Conservation (phyloP, 2,888 invertebrate species). For the Tenthredo livida region DNA sequence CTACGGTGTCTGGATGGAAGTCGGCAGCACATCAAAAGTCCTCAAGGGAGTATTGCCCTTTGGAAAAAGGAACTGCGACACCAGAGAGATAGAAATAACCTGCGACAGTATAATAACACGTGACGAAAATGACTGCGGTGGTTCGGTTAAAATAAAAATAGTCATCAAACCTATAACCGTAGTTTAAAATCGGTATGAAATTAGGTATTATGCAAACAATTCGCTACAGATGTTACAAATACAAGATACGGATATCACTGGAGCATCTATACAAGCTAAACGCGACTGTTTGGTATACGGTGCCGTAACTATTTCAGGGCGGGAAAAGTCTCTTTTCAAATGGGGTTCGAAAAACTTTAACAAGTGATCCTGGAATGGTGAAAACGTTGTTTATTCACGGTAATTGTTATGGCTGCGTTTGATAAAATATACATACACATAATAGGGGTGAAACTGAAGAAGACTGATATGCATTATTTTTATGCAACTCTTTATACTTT, state of each 20-base stretch:
- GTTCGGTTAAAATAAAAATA: conserved; percentile 60
- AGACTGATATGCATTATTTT: too few relatives aligned
- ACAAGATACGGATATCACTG: neutral
- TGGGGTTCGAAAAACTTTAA: too few relatives aligned
- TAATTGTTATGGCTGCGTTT: too few relatives aligned
- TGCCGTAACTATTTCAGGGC: neutral
- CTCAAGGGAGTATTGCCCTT: conserved; percentile 58
- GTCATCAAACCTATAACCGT: conserved; percentile 53
- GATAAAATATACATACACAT: too few relatives aligned
- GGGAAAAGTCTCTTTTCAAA: neutral
- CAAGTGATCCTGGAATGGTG: too few relatives aligned
- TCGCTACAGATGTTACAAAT: neutral
- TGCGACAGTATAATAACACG: conserved; percentile 48
- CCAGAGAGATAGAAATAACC: conserved; percentile 56
- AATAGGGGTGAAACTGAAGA: too few relatives aligned
- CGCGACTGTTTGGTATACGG: neutral
- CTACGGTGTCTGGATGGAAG: conserved; percentile 58
- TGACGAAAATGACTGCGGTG: conserved; percentile 2
- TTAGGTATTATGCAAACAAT: neutral
- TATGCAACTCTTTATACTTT: too few relatives aligned
- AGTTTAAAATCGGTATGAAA: neutral
- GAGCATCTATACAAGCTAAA: neutral
- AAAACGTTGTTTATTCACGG: too few relatives aligned
- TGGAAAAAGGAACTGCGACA: conserved; percentile 55
- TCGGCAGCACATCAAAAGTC: conserved; percentile 42